Conservation (phyloP, 2,888 invertebrate genomes). For the Nycteola revayana region DNA sequence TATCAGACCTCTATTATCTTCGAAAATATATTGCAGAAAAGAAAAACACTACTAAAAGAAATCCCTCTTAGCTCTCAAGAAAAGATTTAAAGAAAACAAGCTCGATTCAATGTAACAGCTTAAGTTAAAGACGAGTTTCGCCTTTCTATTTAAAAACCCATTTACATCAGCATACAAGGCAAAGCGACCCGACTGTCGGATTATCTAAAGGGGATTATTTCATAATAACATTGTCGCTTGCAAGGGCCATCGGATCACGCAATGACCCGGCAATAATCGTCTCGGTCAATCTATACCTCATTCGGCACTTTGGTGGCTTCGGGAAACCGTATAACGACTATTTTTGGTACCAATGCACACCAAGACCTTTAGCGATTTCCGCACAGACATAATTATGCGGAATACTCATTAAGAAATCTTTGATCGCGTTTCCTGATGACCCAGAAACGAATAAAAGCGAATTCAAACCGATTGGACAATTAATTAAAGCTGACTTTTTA, state of each 20-base stretch:
- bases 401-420: constrained; percentile 9
- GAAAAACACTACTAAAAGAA: too few species aligned
- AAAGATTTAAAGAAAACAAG: too few species aligned
- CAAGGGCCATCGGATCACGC: constrained; percentile 31
- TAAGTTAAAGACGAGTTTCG: too few species aligned
- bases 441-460: too few species aligned
- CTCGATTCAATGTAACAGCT: too few species aligned
- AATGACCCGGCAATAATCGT: constrained; percentile 39
- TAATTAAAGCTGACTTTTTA: too few species aligned
- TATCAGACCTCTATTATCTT: too few species aligned
- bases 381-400: constrained; percentile 19
- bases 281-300: constrained; percentile 39
- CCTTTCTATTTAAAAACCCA: not conserved
- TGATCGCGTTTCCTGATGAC: constrained; percentile 3
- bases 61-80: too few species aligned
- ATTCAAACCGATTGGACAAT: too few species aligned
- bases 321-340: constrained; percentile 36
- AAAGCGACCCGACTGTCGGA: constrained; percentile 28
- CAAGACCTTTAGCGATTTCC: constrained; percentile 15
- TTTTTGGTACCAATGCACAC: constrained; percentile 23
- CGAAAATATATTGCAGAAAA: too few species aligned
- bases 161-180: not conserved
- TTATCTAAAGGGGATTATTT: constrained; percentile 39
- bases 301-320: constrained; percentile 39
- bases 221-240: constrained; percentile 25